Conservation (phyloP, 2,888 invertebrate species). For the Leptopilina drosophilae region DNA sequence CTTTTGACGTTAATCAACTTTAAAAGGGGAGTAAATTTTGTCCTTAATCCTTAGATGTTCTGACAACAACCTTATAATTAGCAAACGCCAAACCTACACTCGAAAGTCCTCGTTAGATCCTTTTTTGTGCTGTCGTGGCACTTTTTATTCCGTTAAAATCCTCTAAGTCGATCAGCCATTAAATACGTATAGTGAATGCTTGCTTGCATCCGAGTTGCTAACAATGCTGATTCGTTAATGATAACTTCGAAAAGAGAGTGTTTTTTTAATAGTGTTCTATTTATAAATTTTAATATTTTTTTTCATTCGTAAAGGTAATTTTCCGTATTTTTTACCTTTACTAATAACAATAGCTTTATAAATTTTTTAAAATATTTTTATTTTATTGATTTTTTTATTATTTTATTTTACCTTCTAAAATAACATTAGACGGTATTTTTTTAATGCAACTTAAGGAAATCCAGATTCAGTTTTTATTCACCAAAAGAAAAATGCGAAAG, state of each 20-base stretch:
- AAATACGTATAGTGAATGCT: slow-evolving; percentile 1
- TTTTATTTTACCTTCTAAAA: no score
- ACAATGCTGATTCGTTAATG: slow-evolving; percentile 30
- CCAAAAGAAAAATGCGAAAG: no score
- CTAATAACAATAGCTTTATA: no score
- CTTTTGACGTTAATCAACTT: background rate
- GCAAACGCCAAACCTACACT: slow-evolving; percentile 46
- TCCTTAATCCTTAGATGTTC: background rate
- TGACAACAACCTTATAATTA: slow-evolving; percentile 61
- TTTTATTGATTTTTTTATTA: no score
- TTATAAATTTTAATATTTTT: no score
- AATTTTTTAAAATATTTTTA: no score
- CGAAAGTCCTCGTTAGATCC: background rate
- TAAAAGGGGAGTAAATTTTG: background rate
- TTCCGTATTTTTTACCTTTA: no score
- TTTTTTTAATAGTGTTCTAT: background rate
- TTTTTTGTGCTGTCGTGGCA: slow-evolving; percentile 16
- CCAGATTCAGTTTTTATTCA: no score
- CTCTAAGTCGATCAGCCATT: slow-evolving; percentile 18
- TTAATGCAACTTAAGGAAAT: no score
- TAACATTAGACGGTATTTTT: no score
- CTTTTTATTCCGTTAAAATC: background rate
- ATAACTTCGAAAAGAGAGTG: background rate
- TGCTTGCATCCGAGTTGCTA: slow-evolving; percentile 11
- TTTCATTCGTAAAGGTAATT: no score